Conservation (phyloP, 2,113 vertebrate species). For the Rutilus rutilus region DNA sequence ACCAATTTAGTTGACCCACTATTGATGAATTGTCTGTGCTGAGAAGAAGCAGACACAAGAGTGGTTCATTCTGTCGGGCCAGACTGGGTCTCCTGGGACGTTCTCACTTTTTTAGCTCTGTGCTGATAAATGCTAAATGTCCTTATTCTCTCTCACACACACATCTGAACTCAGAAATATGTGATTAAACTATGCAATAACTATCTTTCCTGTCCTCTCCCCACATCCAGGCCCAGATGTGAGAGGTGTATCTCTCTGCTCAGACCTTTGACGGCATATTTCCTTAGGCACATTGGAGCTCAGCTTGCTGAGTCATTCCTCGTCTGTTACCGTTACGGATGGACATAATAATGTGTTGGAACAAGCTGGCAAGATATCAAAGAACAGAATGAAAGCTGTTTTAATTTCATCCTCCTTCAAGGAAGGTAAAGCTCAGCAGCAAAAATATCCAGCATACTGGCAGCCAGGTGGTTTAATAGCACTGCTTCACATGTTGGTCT, state of each 20-base stretch:
- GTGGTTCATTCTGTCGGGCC: neutral
- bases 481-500: conserved; percentile 19
- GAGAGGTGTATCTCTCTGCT: neutral
- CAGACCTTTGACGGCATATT: neutral
- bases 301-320: conserved; percentile 31
- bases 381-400: conserved; percentile 39
- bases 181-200: neutral
- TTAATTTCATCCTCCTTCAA: conserved; percentile 33
- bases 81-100: neutral
- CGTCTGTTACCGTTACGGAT: conserved; percentile 10
- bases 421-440: conserved; percentile 21
- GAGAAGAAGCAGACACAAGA: neutral
- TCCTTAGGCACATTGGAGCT: conserved; percentile 14
- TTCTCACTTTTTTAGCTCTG: neutral
- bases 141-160: neutral
- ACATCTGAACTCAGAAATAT: neutral
- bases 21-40: neutral
- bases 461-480: conserved; percentile 27
- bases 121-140: neutral
- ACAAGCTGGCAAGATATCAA: conserved; percentile 23
- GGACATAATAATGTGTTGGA: conserved; percentile 41
- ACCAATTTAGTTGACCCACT: neutral
- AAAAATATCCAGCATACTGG: neutral
- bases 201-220: neutral
- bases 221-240: neutral